These are phyloP conservation scores for Diplazon laetatorius DNA, from an alignment of 2,888 invertebrate species.

Conservation along the genomic window DNA sequence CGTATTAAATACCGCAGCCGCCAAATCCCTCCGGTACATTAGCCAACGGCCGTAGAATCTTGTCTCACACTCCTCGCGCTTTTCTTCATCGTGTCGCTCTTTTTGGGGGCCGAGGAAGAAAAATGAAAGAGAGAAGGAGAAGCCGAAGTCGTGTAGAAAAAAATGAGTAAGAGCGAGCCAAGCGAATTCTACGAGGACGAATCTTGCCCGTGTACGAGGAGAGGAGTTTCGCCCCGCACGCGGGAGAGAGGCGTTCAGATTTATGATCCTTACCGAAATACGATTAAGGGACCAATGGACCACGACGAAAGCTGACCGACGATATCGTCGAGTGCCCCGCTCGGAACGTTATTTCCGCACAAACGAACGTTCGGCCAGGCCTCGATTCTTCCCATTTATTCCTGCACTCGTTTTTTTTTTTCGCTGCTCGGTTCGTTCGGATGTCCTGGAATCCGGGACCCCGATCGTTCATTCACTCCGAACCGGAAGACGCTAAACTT, in stretches of 20 bases:
- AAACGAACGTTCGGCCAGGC: conserved; percentile 31
- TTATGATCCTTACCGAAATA: conserved; percentile 72
- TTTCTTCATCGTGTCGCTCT: conserved; percentile 29
- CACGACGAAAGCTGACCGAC: conserved; percentile 60
- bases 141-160: too few species aligned
- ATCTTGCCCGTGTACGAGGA: conserved; percentile 51
- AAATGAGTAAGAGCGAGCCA: neutral
- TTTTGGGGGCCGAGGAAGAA: conserved; percentile 27
- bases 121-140: conserved; percentile 35
- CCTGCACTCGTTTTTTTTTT: conserved; percentile 22
- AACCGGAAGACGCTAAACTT: conserved; percentile 66
- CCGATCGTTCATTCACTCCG: conserved; percentile 61
- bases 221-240: conserved; percentile 37
- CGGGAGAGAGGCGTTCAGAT: conserved; percentile 69
- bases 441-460: conserved; percentile 56
- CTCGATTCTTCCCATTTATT: conserved; percentile 19
- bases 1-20: conserved; percentile 61
- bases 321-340: conserved; percentile 50
- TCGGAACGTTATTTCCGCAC: conserved; percentile 30
- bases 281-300: conserved; percentile 68
- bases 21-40: conserved; percentile 63
- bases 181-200: conserved; percentile 33
- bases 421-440: conserved; percentile 40
- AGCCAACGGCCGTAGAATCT: conserved; percentile 46
- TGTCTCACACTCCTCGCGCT: conserved; percentile 32